These are phyloP conservation scores for Chionodraco myersi DNA, from an alignment of 2,113 vertebrate species.

Conservation along the genomic window DNA sequence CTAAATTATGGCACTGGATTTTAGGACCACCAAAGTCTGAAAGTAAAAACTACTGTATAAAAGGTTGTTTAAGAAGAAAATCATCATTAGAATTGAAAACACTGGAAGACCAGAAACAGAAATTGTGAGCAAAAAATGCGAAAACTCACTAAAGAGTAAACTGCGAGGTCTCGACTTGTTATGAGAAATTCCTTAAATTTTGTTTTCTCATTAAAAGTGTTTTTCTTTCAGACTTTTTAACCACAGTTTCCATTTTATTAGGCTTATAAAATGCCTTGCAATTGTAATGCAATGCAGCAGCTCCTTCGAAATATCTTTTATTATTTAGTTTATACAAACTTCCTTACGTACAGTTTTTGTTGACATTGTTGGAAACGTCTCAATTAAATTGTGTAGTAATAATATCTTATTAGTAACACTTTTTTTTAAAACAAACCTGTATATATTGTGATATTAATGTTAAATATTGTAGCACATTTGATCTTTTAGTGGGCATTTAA, in stretches of 20 bases:
- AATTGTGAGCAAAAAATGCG: background rate
- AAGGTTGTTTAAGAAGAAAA: background rate
- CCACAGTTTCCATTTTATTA: background rate
- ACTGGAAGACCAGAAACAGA: background rate
- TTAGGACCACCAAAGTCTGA: slow-evolving; percentile 9
- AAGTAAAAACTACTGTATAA: no score
- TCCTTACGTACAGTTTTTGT: background rate
- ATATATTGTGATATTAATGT: no score
- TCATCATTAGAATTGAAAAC: background rate
- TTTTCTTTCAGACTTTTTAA: slow-evolving; percentile 1
- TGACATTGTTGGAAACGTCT: background rate
- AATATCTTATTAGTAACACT: no score
- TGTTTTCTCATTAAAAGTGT: background rate
- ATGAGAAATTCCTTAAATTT: background rate
- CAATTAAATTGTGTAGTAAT: no score
- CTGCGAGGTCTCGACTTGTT: no score
- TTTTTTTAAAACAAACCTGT: no score
- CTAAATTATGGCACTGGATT: background rate
- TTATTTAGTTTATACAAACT: background rate
- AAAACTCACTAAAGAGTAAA: background rate
- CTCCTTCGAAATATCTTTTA: background rate
- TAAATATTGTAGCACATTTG: no score
- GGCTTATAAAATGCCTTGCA: no score
- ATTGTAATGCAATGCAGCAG: background rate
- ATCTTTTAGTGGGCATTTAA: no score